phyloP scores from a whole-genome alignment of 2,888 invertebrate species.

The Hirtodrosophila histrioides region DNA sequence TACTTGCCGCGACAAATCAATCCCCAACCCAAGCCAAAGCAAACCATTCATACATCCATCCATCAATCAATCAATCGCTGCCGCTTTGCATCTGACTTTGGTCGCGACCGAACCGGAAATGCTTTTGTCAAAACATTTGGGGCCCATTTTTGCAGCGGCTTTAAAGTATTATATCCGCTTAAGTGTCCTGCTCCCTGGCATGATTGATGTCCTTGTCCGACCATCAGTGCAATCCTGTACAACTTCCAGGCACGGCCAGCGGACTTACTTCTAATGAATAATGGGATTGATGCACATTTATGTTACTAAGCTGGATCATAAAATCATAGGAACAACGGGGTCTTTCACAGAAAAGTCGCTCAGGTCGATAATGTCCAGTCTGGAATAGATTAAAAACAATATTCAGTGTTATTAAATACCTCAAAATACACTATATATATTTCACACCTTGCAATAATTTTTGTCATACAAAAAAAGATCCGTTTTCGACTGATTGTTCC shows the following conservation, averaged over 20 bases:
- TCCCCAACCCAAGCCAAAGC: conserved; percentile 18
- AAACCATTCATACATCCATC: conserved; percentile 35
- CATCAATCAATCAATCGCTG: conserved; percentile 70
- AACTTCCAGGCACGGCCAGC: conserved; percentile 3
- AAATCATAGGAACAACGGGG: no score
- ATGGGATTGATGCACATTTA: conserved; percentile 22
- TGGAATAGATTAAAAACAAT: no score
- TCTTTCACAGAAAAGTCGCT: no score
- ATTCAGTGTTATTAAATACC: no score
- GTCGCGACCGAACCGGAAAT: conserved; percentile 46
- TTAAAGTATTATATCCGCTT: conserved; percentile 55
- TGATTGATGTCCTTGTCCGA: conserved; percentile 62
- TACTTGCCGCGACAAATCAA: conserved; percentile 71
- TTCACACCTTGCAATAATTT: no score
- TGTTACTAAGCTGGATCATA: no score
- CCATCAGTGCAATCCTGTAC: conserved; percentile 26
- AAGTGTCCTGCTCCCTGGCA: conserved; percentile 27
- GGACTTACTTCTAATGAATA: conserved; percentile 58
- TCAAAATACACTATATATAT: no score
- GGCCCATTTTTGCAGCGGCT: conserved; percentile 40
- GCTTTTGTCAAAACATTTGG: conserved; percentile 70
- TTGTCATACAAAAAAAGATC: no score
- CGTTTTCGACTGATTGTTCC: no score
- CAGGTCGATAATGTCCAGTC: no score
- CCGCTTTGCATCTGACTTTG: conserved; percentile 66